Conservation (phyloP, 2,113 vertebrate genomes). For the Gasterosteus nipponicus region DNA sequence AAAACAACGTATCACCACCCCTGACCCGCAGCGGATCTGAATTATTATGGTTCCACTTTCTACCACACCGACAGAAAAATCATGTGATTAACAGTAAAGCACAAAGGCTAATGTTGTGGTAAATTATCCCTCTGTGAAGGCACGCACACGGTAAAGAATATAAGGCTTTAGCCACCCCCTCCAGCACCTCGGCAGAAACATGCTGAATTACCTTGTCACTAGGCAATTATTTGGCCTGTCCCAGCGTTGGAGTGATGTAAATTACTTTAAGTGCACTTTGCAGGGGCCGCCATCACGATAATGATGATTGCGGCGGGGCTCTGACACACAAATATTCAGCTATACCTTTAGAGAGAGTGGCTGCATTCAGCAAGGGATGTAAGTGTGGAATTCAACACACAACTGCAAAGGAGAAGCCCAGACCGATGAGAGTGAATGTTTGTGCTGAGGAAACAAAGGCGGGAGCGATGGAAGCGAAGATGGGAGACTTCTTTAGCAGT, state of each 20-base stretch:
- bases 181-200: conserved; percentile 45
- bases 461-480: conserved; percentile 11
- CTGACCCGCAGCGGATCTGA: conserved; percentile 2
- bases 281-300: conserved; percentile 75
- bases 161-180: conserved; percentile 25
- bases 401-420: conserved; percentile 37
- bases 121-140: conserved; percentile 73
- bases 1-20: conserved; percentile 23
- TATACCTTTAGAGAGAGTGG: conserved; percentile 64
- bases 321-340: conserved; percentile 72
- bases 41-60: conserved; percentile 18
- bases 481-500: not conserved
- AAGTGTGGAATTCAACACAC: conserved; percentile 29
- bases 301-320: conserved; percentile 76
- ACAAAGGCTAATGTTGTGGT: conserved; percentile 59
- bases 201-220: conserved; percentile 77
- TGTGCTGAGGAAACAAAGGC: conserved; percentile 36
- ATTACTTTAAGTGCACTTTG: conserved; percentile 86
- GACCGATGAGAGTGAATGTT: conserved; percentile 72
- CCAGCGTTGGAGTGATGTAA: conserved; percentile 80
- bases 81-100: conserved; percentile 60
- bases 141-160: conserved; percentile 52
- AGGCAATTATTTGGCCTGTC: conserved; percentile 83
- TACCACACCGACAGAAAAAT: conserved; percentile 56
- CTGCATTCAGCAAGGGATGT: conserved; percentile 40